Conservation (phyloP, 2,797 vertebrate species). For the Aphelocoma californica region DNA sequence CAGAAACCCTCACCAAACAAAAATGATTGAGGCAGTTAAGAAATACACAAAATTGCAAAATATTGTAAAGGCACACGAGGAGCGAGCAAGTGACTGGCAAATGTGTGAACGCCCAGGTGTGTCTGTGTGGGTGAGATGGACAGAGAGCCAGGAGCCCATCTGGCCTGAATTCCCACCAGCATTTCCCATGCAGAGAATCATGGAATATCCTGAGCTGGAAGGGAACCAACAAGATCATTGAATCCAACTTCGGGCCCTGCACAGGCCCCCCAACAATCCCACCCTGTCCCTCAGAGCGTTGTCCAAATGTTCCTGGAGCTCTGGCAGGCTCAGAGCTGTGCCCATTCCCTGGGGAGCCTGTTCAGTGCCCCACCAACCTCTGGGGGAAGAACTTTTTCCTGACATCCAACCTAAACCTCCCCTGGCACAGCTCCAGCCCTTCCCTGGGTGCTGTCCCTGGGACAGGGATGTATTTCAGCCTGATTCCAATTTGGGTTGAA, state of each 20-base stretch:
- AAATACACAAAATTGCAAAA: background rate
- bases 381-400: background rate
- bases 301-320: background rate
- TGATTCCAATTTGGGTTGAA: background rate
- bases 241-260: background rate
- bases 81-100: background rate
- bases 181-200: background rate
- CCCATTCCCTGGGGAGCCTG: background rate
- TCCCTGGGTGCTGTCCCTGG: background rate
- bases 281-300: accelerated
- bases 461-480: background rate
- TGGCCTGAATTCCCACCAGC: accelerated
- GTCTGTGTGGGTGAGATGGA: accelerated
- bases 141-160: background rate
- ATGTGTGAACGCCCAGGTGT: background rate
- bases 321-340: background rate
- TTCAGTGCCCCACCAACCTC: background rate
- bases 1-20: background rate
- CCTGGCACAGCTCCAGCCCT: background rate
- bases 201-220: background rate
- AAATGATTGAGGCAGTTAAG: background rate
- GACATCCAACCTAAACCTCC: accelerated
- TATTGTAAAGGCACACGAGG: background rate
- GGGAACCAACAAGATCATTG: background rate
- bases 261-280: background rate